phyloP scores from a whole-genome alignment of 2,113 vertebrate species.

The Pseudorasbora parva region DNA sequence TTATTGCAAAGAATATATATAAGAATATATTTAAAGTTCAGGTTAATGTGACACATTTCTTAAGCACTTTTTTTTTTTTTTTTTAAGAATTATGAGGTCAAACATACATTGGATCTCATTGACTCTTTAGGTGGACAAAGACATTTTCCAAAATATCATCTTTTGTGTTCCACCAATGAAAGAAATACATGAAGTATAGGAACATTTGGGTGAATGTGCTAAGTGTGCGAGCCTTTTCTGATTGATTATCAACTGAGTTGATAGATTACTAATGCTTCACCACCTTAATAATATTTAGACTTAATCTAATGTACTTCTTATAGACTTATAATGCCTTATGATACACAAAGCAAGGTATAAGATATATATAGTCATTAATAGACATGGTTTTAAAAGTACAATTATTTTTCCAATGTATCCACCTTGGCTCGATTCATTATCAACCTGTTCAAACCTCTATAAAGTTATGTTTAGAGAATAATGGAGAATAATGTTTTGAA shows the following conservation, averaged over 20 bases:
- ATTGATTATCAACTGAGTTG: too few relatives aligned
- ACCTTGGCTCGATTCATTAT: neutral
- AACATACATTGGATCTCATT: neutral
- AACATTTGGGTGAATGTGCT: too few relatives aligned
- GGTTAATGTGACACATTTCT: neutral
- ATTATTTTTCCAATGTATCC: neutral
- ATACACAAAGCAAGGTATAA: neutral
- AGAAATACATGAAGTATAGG: too few relatives aligned
- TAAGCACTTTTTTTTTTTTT: neutral
- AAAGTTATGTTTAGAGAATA: too few relatives aligned
- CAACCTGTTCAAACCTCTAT: neutral
- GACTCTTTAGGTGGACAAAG: neutral
- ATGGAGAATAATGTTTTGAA: constrained; percentile 24
- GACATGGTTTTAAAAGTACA: neutral
- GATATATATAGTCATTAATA: neutral
- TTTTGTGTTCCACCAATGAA: neutral
- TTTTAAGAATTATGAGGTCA: neutral
- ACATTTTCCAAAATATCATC: neutral
- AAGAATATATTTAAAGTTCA: neutral
- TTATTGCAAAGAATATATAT: too few relatives aligned
- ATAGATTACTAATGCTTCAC: neutral
- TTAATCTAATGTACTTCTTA: neutral
- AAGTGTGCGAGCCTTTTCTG: too few relatives aligned
- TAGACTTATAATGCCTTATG: neutral
- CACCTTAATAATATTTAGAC: neutral